Percentiles rank a stretch among this genome's conserved stretches.
phyloP scores from a whole-genome alignment of 2,888 invertebrate genomes.

The Onthophagus sagittarius region DNA sequence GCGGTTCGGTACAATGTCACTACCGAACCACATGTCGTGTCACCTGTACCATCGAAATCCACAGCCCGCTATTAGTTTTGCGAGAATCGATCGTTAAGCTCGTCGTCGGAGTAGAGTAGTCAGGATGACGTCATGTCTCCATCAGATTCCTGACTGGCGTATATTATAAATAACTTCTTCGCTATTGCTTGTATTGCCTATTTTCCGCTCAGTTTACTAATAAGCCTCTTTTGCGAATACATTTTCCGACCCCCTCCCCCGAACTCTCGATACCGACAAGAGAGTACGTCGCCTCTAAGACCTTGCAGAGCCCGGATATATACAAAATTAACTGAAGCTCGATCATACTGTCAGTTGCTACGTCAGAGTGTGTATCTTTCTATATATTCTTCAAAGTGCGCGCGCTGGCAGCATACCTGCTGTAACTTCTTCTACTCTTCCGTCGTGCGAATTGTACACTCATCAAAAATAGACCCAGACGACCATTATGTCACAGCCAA shows the following conservation, averaged over 20 bases:
- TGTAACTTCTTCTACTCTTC: conserved; percentile 18
- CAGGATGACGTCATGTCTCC: conserved; percentile 43
- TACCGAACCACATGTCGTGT: background rate
- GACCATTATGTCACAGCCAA: background rate
- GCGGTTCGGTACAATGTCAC: background rate
- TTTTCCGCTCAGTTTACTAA: background rate
- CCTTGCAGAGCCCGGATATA: conserved; percentile 44
- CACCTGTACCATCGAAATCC: background rate
- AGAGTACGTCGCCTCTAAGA: conserved; percentile 15
- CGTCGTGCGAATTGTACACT: background rate
- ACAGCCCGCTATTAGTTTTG: background rate
- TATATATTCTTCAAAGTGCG: conserved; percentile 28
- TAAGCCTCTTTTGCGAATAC: conserved; percentile 14
- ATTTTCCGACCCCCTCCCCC: background rate
- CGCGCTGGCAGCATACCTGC: conserved; percentile 31
- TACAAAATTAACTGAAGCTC: conserved; percentile 48
- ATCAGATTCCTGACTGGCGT: conserved; percentile 44
- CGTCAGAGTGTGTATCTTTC: conserved; percentile 26
- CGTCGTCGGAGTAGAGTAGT: conserved; percentile 36
- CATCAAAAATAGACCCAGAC: background rate
- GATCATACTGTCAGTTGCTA: conserved; percentile 30
- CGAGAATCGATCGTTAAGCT: conserved; percentile 39
- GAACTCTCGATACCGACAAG: background rate
- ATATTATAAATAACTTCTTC: conserved; percentile 43
- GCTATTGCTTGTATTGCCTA: conserved; percentile 9